phyloP scores from a whole-genome alignment of 92 coral and sea anemone species.

The Palythoa caribaeorum region DNA sequence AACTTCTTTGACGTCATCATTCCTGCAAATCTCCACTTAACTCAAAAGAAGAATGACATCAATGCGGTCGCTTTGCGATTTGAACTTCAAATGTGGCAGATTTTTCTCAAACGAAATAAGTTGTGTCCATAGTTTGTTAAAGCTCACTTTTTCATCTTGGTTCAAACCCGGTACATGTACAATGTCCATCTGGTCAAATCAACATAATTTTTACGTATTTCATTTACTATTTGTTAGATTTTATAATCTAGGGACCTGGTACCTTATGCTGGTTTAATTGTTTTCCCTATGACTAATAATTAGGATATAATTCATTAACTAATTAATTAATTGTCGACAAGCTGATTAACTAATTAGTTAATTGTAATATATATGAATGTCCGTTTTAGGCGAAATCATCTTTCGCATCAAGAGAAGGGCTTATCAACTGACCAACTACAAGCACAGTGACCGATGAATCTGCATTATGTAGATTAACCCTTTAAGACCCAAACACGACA shows the following conservation, averaged over 20 bases:
- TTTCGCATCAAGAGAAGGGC: too few species aligned
- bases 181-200: background rate
- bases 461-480: background rate
- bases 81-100: background rate
- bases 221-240: too few species aligned
- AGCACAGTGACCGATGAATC: background rate
- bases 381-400: too few species aligned
- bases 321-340: too few species aligned
- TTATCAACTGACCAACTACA: too few species aligned
- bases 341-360: too few species aligned
- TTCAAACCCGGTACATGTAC: background rate
- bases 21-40: background rate
- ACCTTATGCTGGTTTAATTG: too few species aligned
- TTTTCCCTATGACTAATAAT: too few species aligned
- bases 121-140: background rate
- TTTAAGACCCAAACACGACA: too few species aligned
- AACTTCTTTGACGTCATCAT: background rate
- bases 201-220: background rate
- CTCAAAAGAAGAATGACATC: background rate
- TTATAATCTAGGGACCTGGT: background rate
- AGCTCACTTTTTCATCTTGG: background rate
- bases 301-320: too few species aligned
- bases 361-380: too few species aligned
- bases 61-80: background rate
- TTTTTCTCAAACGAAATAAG: background rate